Percentiles rank a stretch among this genome's conserved stretches.
phyloP scores from a whole-genome alignment of 2,888 invertebrate species.

The Drosophila paracracens region DNA sequence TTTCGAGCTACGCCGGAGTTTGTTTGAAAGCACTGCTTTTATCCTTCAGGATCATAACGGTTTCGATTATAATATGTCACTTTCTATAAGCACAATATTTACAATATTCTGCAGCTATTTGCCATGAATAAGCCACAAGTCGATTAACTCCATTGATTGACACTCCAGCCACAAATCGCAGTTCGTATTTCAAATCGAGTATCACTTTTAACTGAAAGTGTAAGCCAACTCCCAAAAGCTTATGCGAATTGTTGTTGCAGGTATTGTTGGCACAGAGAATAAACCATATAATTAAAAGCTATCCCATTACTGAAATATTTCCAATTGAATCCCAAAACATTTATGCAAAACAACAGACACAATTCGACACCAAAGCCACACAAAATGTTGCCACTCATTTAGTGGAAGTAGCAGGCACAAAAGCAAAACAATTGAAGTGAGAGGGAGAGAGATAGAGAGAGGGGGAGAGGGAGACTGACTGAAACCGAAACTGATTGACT shows the following conservation, averaged over 20 bases:
- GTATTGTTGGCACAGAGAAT: not conserved
- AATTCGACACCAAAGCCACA: slow-evolving; percentile 38
- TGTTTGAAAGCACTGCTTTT: not conserved
- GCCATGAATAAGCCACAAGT: not conserved
- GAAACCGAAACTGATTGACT: slow-evolving; percentile 62
- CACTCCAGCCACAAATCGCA: not conserved
- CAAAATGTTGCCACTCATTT: slow-evolving; percentile 51
- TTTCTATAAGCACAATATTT: not conserved
- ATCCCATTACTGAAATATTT: slow-evolving; percentile 8
- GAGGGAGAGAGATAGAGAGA: not conserved
- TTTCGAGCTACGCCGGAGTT: not conserved
- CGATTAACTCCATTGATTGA: not conserved
- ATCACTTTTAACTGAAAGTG: not conserved
- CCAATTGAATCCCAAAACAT: slow-evolving; percentile 28
- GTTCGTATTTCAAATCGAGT: not conserved
- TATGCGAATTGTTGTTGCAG: not conserved
- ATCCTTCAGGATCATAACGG: not conserved
- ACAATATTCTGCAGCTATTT: not conserved
- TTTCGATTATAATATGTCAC: not conserved
- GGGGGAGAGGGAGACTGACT: not conserved
- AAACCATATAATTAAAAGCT: not conserved
- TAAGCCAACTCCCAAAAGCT: not conserved
- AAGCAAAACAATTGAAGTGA: not conserved
- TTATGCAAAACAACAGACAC: slow-evolving; percentile 19
- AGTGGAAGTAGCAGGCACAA: not conserved